These are phyloP conservation scores for Ondatra zibethicus DNA, from an alignment of 2,113 vertebrate species.

Conservation along the genomic window DNA sequence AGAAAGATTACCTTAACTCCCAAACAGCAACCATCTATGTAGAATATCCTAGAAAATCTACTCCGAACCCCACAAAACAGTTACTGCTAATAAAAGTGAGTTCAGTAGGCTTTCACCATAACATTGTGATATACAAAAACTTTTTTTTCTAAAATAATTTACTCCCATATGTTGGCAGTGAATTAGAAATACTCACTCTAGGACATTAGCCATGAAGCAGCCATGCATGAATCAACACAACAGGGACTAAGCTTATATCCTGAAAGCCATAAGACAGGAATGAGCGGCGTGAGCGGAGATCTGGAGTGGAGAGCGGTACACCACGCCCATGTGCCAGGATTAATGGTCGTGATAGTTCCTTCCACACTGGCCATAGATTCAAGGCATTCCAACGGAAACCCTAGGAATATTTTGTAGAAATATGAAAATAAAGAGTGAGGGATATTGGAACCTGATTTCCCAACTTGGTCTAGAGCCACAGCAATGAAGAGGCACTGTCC, in stretches of 20 bases:
- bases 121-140: not conserved
- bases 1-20: not conserved
- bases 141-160: not conserved
- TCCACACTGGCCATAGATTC: not conserved
- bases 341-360: not conserved
- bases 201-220: not conserved
- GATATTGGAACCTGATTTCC: not conserved
- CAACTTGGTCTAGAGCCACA: not conserved
- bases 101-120: not conserved
- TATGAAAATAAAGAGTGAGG: too few species aligned
- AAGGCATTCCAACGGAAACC: not conserved
- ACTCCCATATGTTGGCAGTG: not conserved
- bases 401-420: not conserved
- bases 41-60: not conserved
- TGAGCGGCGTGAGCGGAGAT: not conserved
- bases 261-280: not conserved
- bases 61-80: not conserved
- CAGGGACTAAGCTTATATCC: not conserved
- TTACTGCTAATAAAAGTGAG: not conserved
- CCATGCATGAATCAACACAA: not conserved
- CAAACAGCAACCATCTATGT: not conserved
- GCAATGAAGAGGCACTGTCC: not conserved
- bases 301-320: not conserved
- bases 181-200: not conserved
- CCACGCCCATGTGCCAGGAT: not conserved